Conservation (phyloP, 2,113 vertebrate species). For the Lethenteron reissneri region DNA sequence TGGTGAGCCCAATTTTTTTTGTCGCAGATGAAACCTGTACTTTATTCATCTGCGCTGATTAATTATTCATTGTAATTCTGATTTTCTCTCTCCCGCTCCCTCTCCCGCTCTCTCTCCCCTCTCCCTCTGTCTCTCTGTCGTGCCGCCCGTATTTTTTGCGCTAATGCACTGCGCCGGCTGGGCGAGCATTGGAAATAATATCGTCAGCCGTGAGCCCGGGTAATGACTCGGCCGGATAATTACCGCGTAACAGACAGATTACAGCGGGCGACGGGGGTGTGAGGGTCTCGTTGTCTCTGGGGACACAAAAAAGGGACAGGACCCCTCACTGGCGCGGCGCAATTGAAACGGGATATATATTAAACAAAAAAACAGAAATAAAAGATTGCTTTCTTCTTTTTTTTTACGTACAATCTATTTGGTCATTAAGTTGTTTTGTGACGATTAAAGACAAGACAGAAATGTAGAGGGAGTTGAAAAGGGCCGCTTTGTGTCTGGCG, state of each 20-base stretch:
- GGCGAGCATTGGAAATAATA: slow-evolving; percentile 5
- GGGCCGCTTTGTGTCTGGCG: too few species aligned
- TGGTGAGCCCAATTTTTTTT: neutral
- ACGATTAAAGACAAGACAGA: too few species aligned
- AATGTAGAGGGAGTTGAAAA: too few species aligned
- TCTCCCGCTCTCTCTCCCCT: neutral
- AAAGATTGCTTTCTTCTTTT: too few species aligned
- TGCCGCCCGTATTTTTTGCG: too few species aligned
- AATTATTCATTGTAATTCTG: slow-evolving; percentile 6
- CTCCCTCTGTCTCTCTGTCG: too few species aligned
- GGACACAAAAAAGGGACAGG: too few species aligned
- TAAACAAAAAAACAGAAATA: too few species aligned
- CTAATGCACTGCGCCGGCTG: neutral
- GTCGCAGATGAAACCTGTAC: slow-evolving; percentile 5
- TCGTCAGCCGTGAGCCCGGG: neutral
- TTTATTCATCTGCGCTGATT: slow-evolving; percentile 5
- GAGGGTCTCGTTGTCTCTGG: neutral
- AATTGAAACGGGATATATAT: too few species aligned
- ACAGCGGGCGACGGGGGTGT: neutral
- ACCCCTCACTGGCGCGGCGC: too few species aligned
- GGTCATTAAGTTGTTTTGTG: too few species aligned
- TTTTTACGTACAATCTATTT: too few species aligned
- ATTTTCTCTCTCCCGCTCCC: neutral
- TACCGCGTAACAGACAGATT: slow-evolving; percentile 4
- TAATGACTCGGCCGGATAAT: slow-evolving; percentile 5